A percentile compares a stretch with the other conserved stretches of the same genome.
Conservation (phyloP, 2,113 vertebrate species). For the Myotis davidii region DNA sequence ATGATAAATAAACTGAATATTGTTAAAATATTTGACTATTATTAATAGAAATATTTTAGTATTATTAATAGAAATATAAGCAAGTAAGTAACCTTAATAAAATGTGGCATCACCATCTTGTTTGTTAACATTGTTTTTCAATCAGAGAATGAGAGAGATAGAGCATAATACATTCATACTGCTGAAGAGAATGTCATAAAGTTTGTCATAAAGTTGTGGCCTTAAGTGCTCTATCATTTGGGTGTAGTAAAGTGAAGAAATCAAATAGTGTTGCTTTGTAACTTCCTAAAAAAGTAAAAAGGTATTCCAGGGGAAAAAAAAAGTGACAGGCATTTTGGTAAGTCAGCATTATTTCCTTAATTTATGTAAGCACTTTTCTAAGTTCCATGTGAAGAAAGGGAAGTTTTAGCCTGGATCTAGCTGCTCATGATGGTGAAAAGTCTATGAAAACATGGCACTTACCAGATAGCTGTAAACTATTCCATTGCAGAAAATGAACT, state of each 20-base stretch:
- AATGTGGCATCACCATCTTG: not conserved
- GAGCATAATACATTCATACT: not conserved
- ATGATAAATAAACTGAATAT: not conserved
- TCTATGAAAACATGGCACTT: not conserved
- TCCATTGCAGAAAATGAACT: not conserved
- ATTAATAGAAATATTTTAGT: not conserved
- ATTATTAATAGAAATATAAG: constrained; percentile 13
- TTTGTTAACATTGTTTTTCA: not conserved
- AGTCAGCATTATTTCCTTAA: not conserved
- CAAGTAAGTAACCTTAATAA: not conserved
- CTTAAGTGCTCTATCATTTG: not conserved
- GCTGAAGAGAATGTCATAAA: not conserved
- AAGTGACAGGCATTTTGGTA: not conserved
- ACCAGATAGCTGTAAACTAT: not conserved
- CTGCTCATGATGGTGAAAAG: not conserved
- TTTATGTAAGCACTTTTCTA: not conserved
- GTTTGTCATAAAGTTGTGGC: not conserved
- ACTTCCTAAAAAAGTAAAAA: not conserved
- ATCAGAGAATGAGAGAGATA: not conserved
- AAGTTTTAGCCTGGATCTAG: not conserved
- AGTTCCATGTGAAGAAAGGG: not conserved
- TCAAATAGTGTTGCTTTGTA: not conserved
- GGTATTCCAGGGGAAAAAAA: not conserved
- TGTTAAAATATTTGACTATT: not conserved
- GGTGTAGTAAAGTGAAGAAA: not conserved